Conservation (phyloP, 2,888 invertebrate species). For the Apeira syringaria region DNA sequence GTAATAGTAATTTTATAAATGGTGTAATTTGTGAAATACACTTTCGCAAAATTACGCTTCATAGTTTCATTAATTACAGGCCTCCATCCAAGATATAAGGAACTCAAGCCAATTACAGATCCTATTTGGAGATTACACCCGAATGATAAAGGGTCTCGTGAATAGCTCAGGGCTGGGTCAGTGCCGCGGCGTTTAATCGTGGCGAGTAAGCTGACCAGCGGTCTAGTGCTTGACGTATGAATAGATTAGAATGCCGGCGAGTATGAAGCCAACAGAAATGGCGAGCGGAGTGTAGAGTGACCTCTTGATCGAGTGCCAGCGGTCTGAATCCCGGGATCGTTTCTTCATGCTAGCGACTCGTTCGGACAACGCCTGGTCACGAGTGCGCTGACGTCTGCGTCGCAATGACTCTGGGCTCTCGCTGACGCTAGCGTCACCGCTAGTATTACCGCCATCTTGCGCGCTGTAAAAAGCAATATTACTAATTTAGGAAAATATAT, state of each 20-base stretch:
- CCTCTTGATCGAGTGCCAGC: conserved; percentile 90
- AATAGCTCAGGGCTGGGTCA: no score
- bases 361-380: conserved; percentile 50
- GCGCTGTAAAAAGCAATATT: neutral
- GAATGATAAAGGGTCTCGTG: no score
- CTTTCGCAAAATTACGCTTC: no score
- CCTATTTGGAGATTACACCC: no score
- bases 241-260: conserved; percentile 87
- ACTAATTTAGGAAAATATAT: no score
- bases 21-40: no score
- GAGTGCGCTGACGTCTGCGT: conserved; percentile 51
- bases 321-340: conserved; percentile 86
- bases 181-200: neutral
- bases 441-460: neutral
- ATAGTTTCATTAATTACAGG: no score
- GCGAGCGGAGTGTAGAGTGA: conserved; percentile 89
- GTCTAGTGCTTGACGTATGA: conserved; percentile 77
- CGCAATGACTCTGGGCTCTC: conserved; percentile 43
- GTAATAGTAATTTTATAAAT: no score
- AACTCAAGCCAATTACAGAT: no score
- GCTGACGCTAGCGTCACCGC: neutral
- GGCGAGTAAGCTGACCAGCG: neutral
- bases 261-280: conserved; percentile 87
- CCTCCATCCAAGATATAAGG: no score
- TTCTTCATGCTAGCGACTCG: conserved; percentile 84